Evolutionary conservation across 2,888 invertebrate species (phyloP).

Genomic region (Eudemis profundana): DNA sequence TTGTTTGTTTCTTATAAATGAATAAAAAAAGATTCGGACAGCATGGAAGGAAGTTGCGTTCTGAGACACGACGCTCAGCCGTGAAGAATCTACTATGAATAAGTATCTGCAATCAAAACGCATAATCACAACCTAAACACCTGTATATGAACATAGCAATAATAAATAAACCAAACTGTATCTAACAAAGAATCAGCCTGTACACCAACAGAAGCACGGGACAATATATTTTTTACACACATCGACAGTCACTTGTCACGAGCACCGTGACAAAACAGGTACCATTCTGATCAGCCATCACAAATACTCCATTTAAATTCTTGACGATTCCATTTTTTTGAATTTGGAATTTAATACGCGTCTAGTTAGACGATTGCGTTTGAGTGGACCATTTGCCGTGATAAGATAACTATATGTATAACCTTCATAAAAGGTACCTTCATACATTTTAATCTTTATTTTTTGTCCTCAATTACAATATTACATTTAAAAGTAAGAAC

Average conservation of each 20-base stretch:
- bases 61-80: no score
- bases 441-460: neutral
- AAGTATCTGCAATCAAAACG: no score
- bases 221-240: conserved; percentile 43
- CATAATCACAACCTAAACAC: no score
- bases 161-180: neutral
- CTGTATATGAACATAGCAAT: no score
- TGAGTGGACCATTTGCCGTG: conserved; percentile 23
- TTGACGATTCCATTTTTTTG: conserved; percentile 48
- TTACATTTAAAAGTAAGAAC: no score
- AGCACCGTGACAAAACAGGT: conserved; percentile 48
- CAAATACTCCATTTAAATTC: conserved; percentile 57
- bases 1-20: no score
- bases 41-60: no score
- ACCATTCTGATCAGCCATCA: conserved; percentile 56
- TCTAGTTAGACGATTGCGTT: conserved; percentile 24
- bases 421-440: neutral
- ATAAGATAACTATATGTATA: neutral
- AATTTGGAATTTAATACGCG: conserved; percentile 32
- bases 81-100: no score
- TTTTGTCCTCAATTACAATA: neutral
- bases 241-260: conserved; percentile 33
- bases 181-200: conserved; percentile 19
- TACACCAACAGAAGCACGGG: conserved; percentile 33
- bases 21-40: no score